Conservation (phyloP, 23 tunicate genomes). For the Ascidia mentula region DNA sequence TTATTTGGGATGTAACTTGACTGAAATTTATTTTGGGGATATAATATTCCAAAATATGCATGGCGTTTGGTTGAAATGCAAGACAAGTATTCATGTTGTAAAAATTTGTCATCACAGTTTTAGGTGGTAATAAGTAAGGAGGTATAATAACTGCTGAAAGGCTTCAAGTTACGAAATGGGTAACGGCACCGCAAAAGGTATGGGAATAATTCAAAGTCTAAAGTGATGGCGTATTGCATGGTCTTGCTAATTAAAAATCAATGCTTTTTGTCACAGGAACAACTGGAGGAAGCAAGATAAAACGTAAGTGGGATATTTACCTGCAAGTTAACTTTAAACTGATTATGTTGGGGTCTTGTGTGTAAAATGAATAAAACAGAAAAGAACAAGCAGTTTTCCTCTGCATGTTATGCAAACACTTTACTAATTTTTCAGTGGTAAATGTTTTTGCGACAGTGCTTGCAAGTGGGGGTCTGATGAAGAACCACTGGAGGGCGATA, state of each 20-base stretch:
- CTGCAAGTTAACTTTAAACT: not conserved
- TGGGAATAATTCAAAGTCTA: not conserved
- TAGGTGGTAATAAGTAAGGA: no score
- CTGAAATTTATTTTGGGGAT: no score
- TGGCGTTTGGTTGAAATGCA: no score
- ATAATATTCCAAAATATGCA: no score
- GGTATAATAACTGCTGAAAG: no score
- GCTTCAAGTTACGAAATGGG: not conserved
- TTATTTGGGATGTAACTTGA: no score
- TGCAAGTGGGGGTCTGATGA: constrained; percentile 46
- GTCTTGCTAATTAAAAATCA: not conserved
- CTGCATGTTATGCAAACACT: not conserved
- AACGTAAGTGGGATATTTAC: no score
- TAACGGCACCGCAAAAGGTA: not conserved
- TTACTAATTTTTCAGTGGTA: not conserved
- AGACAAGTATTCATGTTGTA: no score
- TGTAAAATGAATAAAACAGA: not conserved
- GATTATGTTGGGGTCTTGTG: not conserved
- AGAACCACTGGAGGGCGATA: constrained; percentile 66
- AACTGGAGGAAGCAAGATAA: not conserved
- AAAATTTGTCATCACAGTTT: no score
- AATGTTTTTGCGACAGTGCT: constrained; percentile 23
- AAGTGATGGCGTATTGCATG: not conserved
- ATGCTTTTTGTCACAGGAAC: not conserved
- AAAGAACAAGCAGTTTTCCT: not conserved